Evolutionary conservation across 2,888 invertebrate genomes (phyloP), one percentile per base, ranked within the genome.

Genomic region (Ctenicera cuprea): DNA sequence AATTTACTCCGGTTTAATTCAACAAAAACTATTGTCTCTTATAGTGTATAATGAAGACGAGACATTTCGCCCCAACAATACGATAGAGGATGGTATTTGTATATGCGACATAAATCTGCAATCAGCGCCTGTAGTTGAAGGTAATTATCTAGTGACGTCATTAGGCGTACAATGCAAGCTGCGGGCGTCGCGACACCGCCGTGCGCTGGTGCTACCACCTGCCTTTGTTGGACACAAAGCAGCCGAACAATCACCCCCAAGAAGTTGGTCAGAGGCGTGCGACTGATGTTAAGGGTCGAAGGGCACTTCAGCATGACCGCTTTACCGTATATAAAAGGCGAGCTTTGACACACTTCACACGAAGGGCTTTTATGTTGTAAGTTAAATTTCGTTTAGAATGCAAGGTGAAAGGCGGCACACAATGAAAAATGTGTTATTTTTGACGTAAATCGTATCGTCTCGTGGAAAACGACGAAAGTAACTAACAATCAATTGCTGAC

Each of bases 121-220:
- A 78, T 79, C 78, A 73, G 77, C 76, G 76, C 73, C 78, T 79
- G 79, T 77, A 77, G 76, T 75, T 80, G 79, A 80, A 77, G 77
- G 76, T 79, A 79, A 80, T 80, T 80, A 79, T 76, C 79, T 75
- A 61, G 71, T 78, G 77, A 76, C 78, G 76, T 78, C 76, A 78
- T 79, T 71, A 71, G 45, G 74, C 48, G 61, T 54, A 71, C 70
- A 71, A 74, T 66, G 64, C 71, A 74, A 62, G 65, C 66, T 37
- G 45, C 74, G 74, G 48, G 45, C 74, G 74, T 74, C 74, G 71
- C 74, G 71, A 68, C 71, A 61, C 54, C 64, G 20, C n/a, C 52
- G 52, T 14, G 22, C 57, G 50, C 38, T 70, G 41, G 45, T 63
- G 50, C 71, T 48, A 70, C 61, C 61, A 72, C 71, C 68, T 67